Percentiles rank a stretch among this genome's conserved stretches.
These are phyloP conservation scores for Cydia amplana DNA, from an alignment of 1,140 invertebrate genomes.

Conservation along the genomic window DNA sequence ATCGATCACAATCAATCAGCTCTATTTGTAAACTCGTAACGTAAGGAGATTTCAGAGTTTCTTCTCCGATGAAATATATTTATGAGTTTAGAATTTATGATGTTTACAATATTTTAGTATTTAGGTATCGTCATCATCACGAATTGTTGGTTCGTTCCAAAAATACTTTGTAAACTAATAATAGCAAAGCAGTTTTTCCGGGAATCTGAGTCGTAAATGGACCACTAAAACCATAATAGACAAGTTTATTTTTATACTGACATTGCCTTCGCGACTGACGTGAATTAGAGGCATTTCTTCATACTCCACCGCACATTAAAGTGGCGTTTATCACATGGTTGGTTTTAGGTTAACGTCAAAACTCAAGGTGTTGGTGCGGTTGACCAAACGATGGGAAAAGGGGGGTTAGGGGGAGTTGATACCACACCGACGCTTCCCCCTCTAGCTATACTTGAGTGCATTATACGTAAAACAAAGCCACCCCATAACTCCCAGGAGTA, in stretches of 20 bases:
- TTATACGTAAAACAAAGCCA: slow-evolving; percentile 67
- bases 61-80: background rate
- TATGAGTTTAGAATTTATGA: background rate
- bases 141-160: background rate
- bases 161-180: slow-evolving; percentile 14
- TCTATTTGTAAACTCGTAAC: slow-evolving; percentile 3
- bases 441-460: slow-evolving; percentile 62
- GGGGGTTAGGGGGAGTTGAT: slow-evolving; percentile 37
- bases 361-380: slow-evolving; percentile 58
- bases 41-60: background rate
- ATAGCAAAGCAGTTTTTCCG: background rate
- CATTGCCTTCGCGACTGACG: background rate
- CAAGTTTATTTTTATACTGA: slow-evolving; percentile 21
- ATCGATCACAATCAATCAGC: background rate
- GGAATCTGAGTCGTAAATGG: background rate
- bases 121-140: background rate
- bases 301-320: slow-evolving; percentile 21
- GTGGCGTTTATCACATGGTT: slow-evolving; percentile 30
- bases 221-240: background rate
- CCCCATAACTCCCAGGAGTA: slow-evolving; percentile 51
- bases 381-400: slow-evolving; percentile 36
- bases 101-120: background rate
- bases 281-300: slow-evolving; percentile 20
- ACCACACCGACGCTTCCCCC: slow-evolving; percentile 37
- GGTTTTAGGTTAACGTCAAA: slow-evolving; percentile 42